A percentile compares a stretch with the other conserved stretches of the same genome.
phyloP scores from a whole-genome alignment of 1,140 invertebrate species.

The Diorhabda carinulata region DNA sequence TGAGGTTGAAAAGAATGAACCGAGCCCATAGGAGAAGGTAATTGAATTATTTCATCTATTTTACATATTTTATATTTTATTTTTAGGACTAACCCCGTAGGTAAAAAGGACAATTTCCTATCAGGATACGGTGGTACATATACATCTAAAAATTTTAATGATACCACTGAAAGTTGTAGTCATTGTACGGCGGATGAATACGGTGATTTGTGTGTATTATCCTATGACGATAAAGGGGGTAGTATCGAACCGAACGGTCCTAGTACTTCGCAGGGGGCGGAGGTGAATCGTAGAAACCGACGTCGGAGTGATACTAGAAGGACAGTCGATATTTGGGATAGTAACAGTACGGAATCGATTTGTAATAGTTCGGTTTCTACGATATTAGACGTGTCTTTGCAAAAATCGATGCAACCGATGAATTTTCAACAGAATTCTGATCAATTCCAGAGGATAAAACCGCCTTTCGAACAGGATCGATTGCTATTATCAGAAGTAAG shows the following conservation, averaged over 20 bases:
- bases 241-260: not conserved
- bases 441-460: not conserved
- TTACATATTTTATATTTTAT: not conserved
- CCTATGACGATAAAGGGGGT: conserved; percentile 71
- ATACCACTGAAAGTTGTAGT: conserved; percentile 81
- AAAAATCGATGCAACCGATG: not conserved
- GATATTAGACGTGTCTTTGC: conserved; percentile 25
- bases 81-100: conserved; percentile 20
- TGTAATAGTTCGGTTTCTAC: conserved; percentile 28
- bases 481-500: not conserved
- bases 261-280: not conserved
- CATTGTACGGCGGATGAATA: conserved; percentile 77
- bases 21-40: conserved; percentile 13
- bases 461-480: conserved; percentile 2
- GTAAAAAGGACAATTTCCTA: conserved; percentile 42
- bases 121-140: conserved; percentile 56
- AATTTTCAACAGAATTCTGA: not conserved
- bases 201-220: conserved; percentile 56
- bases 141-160: conserved; percentile 78
- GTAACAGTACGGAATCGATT: conserved; percentile 30
- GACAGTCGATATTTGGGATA: conserved; percentile 41
- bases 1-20: conserved; percentile 20
- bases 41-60: not conserved
- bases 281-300: not conserved
- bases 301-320: conserved; percentile 22